Evolutionary conservation across 2,888 invertebrate species (phyloP), one percentile per base, ranked within the genome.

Genomic region (Scrobipalpa atriplicella): DNA sequence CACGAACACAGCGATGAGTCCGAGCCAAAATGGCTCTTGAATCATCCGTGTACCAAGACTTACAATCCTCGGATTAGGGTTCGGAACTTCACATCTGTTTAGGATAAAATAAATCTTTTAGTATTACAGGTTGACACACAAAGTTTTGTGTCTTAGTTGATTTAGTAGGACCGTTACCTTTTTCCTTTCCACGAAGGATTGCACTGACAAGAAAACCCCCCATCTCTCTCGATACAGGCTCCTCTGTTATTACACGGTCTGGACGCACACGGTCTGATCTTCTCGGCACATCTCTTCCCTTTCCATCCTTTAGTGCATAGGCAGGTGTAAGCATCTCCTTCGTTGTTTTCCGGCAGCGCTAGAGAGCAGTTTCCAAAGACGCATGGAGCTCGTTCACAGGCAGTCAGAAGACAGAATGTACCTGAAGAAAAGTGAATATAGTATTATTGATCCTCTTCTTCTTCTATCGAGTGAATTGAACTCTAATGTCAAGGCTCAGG

Each of bases 1-100:
- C 10, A 95, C 94, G 76, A 96, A 95, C 0, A 98, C 97, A 0
- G 97, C 96, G 82, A 98, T 96, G 51, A 98, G 93, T 0, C 97
- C 97, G 56, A 98, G 92, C 97, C 97, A 97, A 85, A 98, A 97
- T 0, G 97, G 97, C 82, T 97, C 97, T 75, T 97, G 96, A 39
- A 97, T 90, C 96, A 98, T 96, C 36, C 96, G 92, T 74, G 97
- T 95, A 10, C 97, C 96, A 18, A 97, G 90, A 5, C 92, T 83
- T 21, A 90, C 84, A 68, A 92, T 91, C 68, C 89, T 89, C 1
- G 92, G 91, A 0, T 86, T 84, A 0, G 92, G 91, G 75, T 95
- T 94, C 72, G 95, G 93, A 88, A 95, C 95, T 85, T 97, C 96
- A 79, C 97, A 97, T 71, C 95, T 94, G 75, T 60, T 16, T 16